Percentiles rank a stretch among this genome's conserved stretches.
Conservation (phyloP, 2,113 vertebrate genomes). For the Xiphorhynchus elegans region DNA sequence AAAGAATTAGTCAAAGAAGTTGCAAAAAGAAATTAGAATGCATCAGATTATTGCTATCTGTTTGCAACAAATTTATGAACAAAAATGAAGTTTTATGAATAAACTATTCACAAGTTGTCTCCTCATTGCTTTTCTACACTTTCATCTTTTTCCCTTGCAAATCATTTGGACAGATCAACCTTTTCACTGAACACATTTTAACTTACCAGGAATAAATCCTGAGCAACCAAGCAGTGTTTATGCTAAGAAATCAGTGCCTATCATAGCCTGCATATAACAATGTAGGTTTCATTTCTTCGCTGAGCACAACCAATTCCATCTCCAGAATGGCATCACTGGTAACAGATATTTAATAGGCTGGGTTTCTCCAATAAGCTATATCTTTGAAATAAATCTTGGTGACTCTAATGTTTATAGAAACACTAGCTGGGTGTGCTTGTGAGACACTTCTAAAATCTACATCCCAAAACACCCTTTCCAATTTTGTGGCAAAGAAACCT, state of each 20-base stretch:
- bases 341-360: neutral
- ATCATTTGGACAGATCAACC: neutral
- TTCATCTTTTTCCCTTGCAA: neutral
- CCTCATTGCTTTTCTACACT: neutral
- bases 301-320: neutral
- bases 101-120: slow-evolving; percentile 31
- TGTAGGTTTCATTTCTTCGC: neutral
- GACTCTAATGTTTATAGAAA: slow-evolving; percentile 20
- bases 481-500: neutral
- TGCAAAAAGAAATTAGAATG: neutral
- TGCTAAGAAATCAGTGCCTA: neutral
- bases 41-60: neutral
- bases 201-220: neutral
- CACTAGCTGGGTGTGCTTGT: neutral
- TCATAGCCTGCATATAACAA: neutral
- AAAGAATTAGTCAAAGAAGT: slow-evolving; percentile 11
- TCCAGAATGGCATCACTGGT: neutral
- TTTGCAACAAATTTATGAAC: slow-evolving; percentile 12
- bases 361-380: neutral
- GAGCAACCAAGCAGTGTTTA: neutral
- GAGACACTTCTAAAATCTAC: neutral
- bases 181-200: neutral
- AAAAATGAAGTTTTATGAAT: slow-evolving; percentile 18
- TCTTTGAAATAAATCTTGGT: slow-evolving; percentile 26
- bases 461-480: neutral